A percentile compares a stretch with the other conserved stretches of the same genome.
These are phyloP conservation scores for Hyposmocoma kahamanoa DNA, from an alignment of 1,140 invertebrate species.

Conservation along the genomic window DNA sequence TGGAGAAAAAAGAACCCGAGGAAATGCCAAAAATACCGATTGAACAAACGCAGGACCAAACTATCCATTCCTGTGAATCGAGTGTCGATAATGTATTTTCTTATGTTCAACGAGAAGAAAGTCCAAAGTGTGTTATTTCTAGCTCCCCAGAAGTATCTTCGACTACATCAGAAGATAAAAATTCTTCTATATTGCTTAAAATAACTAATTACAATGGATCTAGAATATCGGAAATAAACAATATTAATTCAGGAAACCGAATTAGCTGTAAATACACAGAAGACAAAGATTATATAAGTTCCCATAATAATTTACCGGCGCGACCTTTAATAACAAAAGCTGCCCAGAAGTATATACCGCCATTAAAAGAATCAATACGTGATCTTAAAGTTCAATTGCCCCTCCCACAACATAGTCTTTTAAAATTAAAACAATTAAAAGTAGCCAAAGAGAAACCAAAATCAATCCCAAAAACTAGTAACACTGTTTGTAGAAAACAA, in stretches of 20 bases:
- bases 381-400: conserved; percentile 62
- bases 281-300: conserved; percentile 32
- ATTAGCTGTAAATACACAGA: conserved; percentile 47
- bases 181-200: conserved; percentile 52
- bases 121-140: conserved; percentile 25
- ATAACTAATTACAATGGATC: conserved; percentile 55
- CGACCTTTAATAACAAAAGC: conserved; percentile 60
- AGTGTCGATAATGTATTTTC: conserved; percentile 31
- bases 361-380: conserved; percentile 43
- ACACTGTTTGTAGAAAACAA: conserved; percentile 20
- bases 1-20: too few relatives aligned
- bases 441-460: conserved; percentile 52
- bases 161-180: conserved; percentile 60
- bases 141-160: conserved; percentile 68
- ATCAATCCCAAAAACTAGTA: conserved; percentile 21
- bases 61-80: conserved; percentile 33
- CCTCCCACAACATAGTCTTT: conserved; percentile 58
- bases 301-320: conserved; percentile 23
- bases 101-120: conserved; percentile 24
- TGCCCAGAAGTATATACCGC: conserved; percentile 70
- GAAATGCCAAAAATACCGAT: too few relatives aligned
- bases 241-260: conserved; percentile 23
- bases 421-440: conserved; percentile 60
- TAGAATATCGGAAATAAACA: conserved; percentile 44
- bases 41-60: too few relatives aligned